These are phyloP conservation scores for Hoplodrina ambigua DNA, from an alignment of 2,888 invertebrate genomes.

Conservation along the genomic window DNA sequence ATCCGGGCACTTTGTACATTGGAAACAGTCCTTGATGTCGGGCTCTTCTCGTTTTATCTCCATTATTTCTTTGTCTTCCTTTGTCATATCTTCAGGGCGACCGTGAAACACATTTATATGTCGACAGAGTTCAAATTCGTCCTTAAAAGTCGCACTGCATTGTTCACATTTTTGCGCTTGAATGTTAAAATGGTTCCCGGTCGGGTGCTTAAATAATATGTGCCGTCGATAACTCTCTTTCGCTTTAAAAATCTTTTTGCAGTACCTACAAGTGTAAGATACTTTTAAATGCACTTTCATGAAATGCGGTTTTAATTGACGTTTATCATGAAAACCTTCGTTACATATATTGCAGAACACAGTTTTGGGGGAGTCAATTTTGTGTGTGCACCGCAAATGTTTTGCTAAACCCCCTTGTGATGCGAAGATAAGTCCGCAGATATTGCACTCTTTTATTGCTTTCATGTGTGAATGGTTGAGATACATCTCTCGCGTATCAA, in stretches of 20 bases:
- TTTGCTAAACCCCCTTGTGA: conserved; percentile 82
- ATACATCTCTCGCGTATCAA: conserved; percentile 79
- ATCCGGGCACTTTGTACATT: conserved; percentile 83
- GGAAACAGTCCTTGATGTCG: conserved; percentile 75
- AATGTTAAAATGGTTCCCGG: conserved; percentile 44
- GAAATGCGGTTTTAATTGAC: conserved; percentile 82
- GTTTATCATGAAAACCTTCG: conserved; percentile 82
- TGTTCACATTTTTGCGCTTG: conserved; percentile 80
- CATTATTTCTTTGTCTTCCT: conserved; percentile 47
- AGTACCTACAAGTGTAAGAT: conserved; percentile 81
- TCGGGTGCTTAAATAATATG: conserved; percentile 80
- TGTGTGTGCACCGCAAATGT: conserved; percentile 83
- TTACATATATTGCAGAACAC: conserved; percentile 83
- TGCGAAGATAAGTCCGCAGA: conserved; percentile 84
- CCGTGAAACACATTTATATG: conserved; percentile 79
- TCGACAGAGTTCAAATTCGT: conserved; percentile 82
- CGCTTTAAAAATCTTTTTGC: conserved; percentile 81
- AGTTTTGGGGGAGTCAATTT: conserved; percentile 79
- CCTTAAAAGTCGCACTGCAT: conserved; percentile 78
- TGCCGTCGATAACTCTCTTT: conserved; percentile 85
- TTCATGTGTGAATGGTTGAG: conserved; percentile 82
- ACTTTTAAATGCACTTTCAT: conserved; percentile 84
- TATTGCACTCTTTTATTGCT: conserved; percentile 79
- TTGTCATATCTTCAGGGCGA: conserved; percentile 41
- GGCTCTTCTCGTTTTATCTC: conserved; percentile 77